These are phyloP conservation scores for Myiozetetes cayanensis DNA, from an alignment of 2,113 vertebrate genomes.

Conservation along the genomic window DNA sequence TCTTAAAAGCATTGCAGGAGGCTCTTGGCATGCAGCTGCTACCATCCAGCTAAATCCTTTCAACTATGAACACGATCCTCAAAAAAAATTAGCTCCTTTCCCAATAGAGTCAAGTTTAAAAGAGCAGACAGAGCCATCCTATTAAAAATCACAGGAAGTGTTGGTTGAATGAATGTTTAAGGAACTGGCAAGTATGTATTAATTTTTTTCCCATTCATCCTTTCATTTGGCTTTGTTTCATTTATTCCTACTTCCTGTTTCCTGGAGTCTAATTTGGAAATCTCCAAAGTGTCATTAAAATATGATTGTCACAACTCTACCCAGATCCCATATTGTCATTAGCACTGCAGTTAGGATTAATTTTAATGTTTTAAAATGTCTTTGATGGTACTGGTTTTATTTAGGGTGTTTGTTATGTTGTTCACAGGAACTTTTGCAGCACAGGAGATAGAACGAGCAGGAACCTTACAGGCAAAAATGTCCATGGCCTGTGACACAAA, in stretches of 20 bases:
- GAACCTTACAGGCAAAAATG: neutral
- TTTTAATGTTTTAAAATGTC: neutral
- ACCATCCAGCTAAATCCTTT: neutral
- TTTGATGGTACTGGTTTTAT: neutral
- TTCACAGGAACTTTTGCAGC: neutral
- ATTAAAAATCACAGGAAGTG: slow-evolving; percentile 23
- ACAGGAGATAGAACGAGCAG: neutral
- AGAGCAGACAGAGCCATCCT: neutral
- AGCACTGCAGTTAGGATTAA: neutral
- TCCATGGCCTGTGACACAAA: neutral
- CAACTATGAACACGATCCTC: neutral
- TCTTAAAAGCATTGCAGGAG: neutral
- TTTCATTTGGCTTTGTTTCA: slow-evolving; percentile 19
- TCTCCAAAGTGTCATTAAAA: slow-evolving; percentile 26
- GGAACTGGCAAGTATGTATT: neutral
- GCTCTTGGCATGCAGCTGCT: neutral
- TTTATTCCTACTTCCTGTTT: slow-evolving; percentile 31
- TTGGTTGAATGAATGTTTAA: slow-evolving; percentile 22
- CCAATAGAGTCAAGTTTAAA: neutral
- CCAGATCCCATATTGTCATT: neutral
- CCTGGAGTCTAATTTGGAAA: slow-evolving; percentile 37
- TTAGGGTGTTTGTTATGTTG: neutral
- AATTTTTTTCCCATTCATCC: slow-evolving; percentile 13
- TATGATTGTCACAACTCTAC: neutral
- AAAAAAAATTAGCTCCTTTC: neutral